Conservation (phyloP, 2,888 invertebrate genomes). For the Brachylomia viminalis region DNA sequence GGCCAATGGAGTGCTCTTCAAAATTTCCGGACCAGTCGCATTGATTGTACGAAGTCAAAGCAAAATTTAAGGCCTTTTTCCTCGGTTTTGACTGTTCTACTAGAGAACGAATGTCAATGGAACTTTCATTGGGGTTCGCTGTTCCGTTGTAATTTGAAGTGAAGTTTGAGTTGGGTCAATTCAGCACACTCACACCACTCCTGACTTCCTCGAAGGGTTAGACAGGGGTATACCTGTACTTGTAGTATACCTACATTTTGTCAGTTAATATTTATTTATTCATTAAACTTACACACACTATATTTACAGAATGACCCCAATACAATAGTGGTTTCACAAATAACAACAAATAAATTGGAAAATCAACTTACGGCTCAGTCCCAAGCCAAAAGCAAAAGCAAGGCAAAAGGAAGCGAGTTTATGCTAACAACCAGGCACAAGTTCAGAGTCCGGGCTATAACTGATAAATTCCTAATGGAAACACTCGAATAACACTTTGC, state of each 20-base stretch:
- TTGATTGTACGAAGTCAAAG: slow-evolving; percentile 50
- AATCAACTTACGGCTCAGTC: too few species aligned
- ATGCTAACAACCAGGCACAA: not conserved
- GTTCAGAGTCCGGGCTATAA: too few species aligned
- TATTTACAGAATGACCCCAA: too few species aligned
- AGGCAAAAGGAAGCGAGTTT: too few species aligned
- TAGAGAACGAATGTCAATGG: slow-evolving; percentile 17
- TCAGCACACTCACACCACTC: not conserved
- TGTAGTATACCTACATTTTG: not conserved
- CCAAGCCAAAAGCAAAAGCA: too few species aligned
- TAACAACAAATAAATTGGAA: too few species aligned
- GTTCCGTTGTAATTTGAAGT: not conserved
- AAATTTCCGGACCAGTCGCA: slow-evolving; percentile 30
- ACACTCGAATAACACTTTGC: not conserved
- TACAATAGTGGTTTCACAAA: too few species aligned
- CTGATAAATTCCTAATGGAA: not conserved
- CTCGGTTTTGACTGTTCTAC: slow-evolving; percentile 27
- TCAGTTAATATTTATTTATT: too few species aligned
- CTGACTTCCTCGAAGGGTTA: not conserved
- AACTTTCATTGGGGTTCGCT: not conserved
- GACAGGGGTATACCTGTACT: not conserved
- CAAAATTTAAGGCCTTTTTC: slow-evolving; percentile 6
- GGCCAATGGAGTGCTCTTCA: slow-evolving; percentile 28
- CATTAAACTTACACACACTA: too few species aligned
- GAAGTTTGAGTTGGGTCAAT: not conserved